A percentile compares a stretch with the other conserved stretches of the same genome.
These are phyloP conservation scores for Petromus typicus DNA, from an alignment of 2,113 vertebrate species.

Conservation along the genomic window DNA sequence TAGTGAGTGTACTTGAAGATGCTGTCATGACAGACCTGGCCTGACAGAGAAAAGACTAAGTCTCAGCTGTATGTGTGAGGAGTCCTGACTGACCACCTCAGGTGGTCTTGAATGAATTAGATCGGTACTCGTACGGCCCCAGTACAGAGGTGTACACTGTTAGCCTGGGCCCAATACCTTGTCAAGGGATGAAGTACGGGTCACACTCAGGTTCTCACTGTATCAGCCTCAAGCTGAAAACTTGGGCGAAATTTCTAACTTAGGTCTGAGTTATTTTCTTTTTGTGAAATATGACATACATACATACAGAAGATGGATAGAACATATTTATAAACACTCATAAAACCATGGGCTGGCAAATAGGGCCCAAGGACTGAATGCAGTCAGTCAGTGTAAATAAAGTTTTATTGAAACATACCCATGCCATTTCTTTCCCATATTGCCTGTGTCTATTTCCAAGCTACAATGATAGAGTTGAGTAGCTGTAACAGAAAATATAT, in stretches of 20 bases:
- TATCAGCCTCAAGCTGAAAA: not conserved
- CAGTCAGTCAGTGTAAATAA: not conserved
- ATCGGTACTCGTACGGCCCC: no score
- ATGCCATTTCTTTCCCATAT: no score
- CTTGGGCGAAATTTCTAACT: not conserved
- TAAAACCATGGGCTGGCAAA: not conserved
- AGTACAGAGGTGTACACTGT: not conserved
- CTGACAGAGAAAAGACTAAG: not conserved
- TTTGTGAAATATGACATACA: not conserved
- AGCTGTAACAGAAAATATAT: not conserved
- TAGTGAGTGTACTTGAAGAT: not conserved
- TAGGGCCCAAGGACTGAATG: not conserved
- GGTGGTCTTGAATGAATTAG: not conserved
- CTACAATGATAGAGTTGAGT: not conserved
- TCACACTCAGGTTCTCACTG: not conserved
- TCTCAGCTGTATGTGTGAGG: not conserved
- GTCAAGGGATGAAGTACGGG: not conserved
- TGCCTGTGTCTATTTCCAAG: not conserved
- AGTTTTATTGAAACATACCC: not conserved
- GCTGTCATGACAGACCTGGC: not conserved
- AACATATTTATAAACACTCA: not conserved
- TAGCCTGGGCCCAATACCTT: not conserved
- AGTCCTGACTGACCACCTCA: not conserved
- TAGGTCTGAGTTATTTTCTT: not conserved
- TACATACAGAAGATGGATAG: not conserved